Base-by-base conservation (phyloP, 2,888 invertebrate genomes). In the Caenorhabditis doughertyi region DNA sequence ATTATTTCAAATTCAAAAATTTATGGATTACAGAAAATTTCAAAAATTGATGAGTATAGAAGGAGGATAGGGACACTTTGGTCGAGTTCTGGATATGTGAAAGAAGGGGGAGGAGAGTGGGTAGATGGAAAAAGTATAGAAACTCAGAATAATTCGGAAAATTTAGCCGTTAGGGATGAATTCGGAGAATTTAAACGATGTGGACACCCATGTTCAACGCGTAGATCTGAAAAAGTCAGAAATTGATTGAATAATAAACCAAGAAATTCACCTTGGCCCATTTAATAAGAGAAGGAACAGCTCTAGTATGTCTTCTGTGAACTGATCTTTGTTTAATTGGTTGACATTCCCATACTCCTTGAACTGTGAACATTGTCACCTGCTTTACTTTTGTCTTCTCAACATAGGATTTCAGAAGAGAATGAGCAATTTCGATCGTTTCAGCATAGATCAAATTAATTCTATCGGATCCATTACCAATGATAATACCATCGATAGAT, bases 271-370 rank as follows among this genome's bases (percentile, higher is more conserved):
- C 89, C 64, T 87, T 85, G 13, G 84, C 81, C 89, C 90, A 91
- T 79, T 91, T 89, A 65, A 91, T 79, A 55, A 85, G 84, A n/a
- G 87, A 85, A 9, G 91, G 91, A 23, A 91, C 88, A 13, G 88
- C 85, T 13, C 91, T 85, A 13, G 91, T 91, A 79, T 91, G 91
- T 56, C 90, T 77, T 51, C 91, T 87, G 71, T 88, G 85, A 29
- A 91, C 90, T 21, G 82, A 55, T n/a, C 90, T 84, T 39, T 79
- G 79, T 39, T 79, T 67, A 1, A 51, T 47, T 35, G 86, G 85
- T 35, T 74, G 73, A 51, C 85, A 83, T 49, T 84, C 84, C 89
- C 89, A 91, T 47, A 88, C 84, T 29, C 83, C 85, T 58, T 80
- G 68, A 16, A 83, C 77, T 11, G 87, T 73, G 79, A 89, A 90